Evolutionary conservation across 2,888 invertebrate genomes (phyloP).

Genomic region (Xylota segnis): DNA sequence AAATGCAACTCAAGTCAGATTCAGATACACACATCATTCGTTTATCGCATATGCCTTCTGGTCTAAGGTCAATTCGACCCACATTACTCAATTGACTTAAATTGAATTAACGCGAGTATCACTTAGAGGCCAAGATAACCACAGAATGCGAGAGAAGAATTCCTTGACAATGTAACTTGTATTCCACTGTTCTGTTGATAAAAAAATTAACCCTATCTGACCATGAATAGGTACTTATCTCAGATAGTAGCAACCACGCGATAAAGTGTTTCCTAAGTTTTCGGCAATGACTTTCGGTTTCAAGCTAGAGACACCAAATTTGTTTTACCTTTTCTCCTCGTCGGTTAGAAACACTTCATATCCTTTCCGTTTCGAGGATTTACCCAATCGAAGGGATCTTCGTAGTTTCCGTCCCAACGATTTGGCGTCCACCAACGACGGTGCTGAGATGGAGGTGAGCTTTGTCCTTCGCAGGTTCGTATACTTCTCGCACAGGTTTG

Average conservation of each 20-base stretch:
- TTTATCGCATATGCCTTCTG: not conserved
- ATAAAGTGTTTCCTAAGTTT: not conserved
- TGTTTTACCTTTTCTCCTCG: conserved; percentile 88
- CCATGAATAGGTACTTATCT: conserved; percentile 6
- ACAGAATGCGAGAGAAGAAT: conserved; percentile 14
- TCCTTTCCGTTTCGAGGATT: conserved; percentile 86
- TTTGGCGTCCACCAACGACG: conserved; percentile 65
- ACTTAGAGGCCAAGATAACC: conserved; percentile 48
- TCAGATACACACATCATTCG: not conserved
- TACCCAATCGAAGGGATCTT: conserved; percentile 83
- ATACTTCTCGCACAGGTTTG: conserved; percentile 71
- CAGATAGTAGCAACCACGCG: too few relatives aligned
- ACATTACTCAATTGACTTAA: conserved; percentile 70
- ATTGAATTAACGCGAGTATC: conserved; percentile 58
- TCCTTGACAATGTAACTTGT: conserved; percentile 46
- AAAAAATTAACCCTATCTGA: conserved; percentile 14
- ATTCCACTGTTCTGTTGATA: conserved; percentile 2
- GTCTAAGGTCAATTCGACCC: conserved; percentile 57
- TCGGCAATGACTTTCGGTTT: not conserved
- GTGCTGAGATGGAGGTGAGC: conserved; percentile 39
- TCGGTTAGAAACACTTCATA: conserved; percentile 89
- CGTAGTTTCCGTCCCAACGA: conserved; percentile 79
- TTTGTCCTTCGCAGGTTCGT: conserved; percentile 71
- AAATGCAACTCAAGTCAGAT: conserved; percentile 11
- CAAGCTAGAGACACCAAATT: not conserved